phyloP scores from a whole-genome alignment of 2,888 invertebrate species.

The Platycheirus rosarum region DNA sequence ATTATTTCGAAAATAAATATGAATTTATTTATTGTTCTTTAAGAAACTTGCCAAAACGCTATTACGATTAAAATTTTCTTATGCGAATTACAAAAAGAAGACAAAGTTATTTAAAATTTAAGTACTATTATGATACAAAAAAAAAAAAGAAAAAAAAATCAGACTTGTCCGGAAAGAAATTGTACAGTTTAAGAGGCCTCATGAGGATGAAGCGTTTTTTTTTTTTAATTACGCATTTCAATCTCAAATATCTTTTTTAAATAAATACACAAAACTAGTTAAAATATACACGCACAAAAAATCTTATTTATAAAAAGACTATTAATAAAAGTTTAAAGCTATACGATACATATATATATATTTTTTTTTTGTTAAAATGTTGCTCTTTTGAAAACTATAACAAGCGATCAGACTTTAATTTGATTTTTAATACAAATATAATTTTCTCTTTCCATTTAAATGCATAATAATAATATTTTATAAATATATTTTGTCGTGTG shows the following conservation, averaged over 20 bases:
- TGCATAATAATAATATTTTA: slow-evolving; percentile 10
- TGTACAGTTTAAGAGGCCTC: too few species aligned
- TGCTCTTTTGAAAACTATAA: slow-evolving; percentile 68
- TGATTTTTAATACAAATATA: slow-evolving; percentile 58
- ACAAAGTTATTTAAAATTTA: neutral
- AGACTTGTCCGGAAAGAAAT: slow-evolving; percentile 34
- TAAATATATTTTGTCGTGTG: slow-evolving; percentile 7
- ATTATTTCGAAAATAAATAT: slow-evolving; percentile 58
- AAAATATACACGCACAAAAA: slow-evolving; percentile 52
- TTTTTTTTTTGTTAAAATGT: slow-evolving; percentile 42
- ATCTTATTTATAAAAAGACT: slow-evolving; percentile 50
- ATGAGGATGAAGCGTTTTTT: too few species aligned
- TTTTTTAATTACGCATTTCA: too few species aligned
- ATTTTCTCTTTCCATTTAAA: slow-evolving; percentile 30
- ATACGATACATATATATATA: slow-evolving; percentile 25
- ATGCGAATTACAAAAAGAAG: slow-evolving; percentile 26
- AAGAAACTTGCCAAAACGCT: slow-evolving; percentile 42
- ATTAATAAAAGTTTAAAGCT: slow-evolving; percentile 66
- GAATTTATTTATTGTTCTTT: slow-evolving; percentile 19
- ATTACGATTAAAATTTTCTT: slow-evolving; percentile 36
- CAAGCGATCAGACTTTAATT: slow-evolving; percentile 73
- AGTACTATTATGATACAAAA: slow-evolving; percentile 7
- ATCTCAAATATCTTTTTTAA: neutral
- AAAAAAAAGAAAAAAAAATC: slow-evolving; percentile 4
- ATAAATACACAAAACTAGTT: slow-evolving; percentile 11